Evolutionary conservation across 2,113 vertebrate genomes (phyloP).

Genomic region (Mormoops blainvillei): DNA sequence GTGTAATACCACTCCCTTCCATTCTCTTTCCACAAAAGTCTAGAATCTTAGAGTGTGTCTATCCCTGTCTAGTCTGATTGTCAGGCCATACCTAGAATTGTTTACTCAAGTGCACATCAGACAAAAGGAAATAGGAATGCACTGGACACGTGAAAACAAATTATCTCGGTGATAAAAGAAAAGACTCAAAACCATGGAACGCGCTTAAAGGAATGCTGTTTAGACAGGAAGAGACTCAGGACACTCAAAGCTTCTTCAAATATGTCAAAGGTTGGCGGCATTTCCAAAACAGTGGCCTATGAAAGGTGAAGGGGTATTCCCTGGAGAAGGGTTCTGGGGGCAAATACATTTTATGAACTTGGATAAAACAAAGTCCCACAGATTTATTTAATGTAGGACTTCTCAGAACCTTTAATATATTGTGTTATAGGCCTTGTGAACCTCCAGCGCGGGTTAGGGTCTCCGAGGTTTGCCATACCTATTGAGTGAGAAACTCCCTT

Average conservation of each 20-base stretch:
- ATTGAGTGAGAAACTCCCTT: neutral
- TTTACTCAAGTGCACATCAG: neutral
- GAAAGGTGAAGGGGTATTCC: neutral
- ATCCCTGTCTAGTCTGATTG: neutral
- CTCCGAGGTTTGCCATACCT: neutral
- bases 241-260: neutral
- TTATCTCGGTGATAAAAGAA: neutral
- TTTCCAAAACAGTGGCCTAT: neutral
- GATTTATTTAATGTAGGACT: neutral
- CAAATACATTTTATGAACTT: neutral
- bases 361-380: neutral
- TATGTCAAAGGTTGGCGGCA: neutral
- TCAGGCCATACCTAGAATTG: neutral
- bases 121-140: neutral
- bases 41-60: neutral
- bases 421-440: too few relatives aligned
- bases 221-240: neutral
- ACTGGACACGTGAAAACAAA: neutral
- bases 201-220: neutral
- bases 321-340: neutral
- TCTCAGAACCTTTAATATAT: neutral
- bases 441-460: neutral
- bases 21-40: neutral
- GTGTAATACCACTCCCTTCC: neutral
- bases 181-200: neutral